Conservation (phyloP, 1,140 invertebrate species). For the Leptinotarsa undecemlineata region DNA sequence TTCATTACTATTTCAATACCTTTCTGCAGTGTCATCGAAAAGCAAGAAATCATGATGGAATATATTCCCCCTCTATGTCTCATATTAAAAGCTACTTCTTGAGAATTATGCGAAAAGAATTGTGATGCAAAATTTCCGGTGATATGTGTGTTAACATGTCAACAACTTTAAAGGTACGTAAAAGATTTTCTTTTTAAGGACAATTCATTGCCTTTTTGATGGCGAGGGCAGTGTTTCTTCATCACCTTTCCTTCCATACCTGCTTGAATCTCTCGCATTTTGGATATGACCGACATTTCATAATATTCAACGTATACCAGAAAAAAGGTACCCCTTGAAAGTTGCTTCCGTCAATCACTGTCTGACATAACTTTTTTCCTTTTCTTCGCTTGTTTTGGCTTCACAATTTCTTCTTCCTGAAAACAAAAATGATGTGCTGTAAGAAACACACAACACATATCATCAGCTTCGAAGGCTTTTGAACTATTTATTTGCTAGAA, state of each 20-base stretch:
- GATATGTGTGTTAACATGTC: neutral
- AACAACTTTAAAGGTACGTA: conserved; percentile 34
- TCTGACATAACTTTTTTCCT: conserved; percentile 86
- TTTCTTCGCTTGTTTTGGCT: conserved; percentile 83
- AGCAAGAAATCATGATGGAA: neutral
- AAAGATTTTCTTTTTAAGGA: conserved; percentile 33
- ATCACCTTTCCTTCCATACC: conserved; percentile 22
- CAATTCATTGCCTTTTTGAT: conserved; percentile 30
- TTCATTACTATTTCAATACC: neutral
- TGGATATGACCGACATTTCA: conserved; percentile 40
- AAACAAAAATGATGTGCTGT: conserved; percentile 31
- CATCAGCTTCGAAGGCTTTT: no score
- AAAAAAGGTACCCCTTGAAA: conserved; percentile 15
- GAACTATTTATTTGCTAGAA: no score
- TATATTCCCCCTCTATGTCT: neutral
- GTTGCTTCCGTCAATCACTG: conserved; percentile 72
- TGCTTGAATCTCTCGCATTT: conserved; percentile 27
- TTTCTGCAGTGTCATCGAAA: neutral
- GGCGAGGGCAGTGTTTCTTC: conserved; percentile 26
- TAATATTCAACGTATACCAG: conserved; percentile 11
- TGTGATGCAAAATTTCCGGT: conserved; percentile 2
- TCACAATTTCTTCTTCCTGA: conserved; percentile 82
- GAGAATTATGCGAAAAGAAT: neutral
- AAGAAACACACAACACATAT: no score
- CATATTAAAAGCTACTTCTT: neutral